Evolutionary conservation across 2,113 vertebrate genomes (phyloP).

Genomic region (Oreochromis aureus): DNA sequence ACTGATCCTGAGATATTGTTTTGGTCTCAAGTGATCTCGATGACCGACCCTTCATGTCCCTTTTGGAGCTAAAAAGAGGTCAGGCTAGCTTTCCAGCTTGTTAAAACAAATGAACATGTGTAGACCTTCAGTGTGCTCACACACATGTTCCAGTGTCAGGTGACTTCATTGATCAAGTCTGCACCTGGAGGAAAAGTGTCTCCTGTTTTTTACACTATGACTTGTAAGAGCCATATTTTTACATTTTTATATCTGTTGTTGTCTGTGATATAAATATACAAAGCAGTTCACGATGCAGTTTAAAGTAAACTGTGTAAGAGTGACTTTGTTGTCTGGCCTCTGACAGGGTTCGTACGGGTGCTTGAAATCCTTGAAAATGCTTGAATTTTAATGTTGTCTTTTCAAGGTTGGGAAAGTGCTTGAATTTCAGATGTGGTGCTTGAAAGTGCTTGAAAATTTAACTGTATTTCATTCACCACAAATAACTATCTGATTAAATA

Average conservation of each 20-base stretch:
- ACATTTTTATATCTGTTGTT: neutral
- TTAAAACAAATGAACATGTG: neutral
- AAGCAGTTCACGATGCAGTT: neutral
- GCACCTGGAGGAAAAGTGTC: neutral
- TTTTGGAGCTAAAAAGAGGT: neutral
- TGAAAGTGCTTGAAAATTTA: no score
- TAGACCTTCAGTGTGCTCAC: neutral
- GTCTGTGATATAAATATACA: neutral
- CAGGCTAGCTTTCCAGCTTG: neutral
- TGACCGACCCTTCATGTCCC: neutral
- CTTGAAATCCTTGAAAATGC: no score
- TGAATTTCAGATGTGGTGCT: no score
- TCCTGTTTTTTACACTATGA: neutral
- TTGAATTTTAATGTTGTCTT: no score
- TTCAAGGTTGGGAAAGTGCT: no score
- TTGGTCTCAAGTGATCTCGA: fast-evolving
- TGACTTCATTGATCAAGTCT: neutral
- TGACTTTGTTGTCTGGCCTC: neutral
- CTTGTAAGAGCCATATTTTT: neutral
- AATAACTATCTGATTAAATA: no score
- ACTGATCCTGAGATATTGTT: fast-evolving
- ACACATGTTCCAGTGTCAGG: neutral
- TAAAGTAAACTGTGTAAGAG: neutral
- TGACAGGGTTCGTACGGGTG: no score
- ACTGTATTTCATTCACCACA: no score